A percentile compares a stretch with the other conserved stretches of the same genome.
These are phyloP conservation scores for zebrafish (Danio rerio) DNA, from an alignment of 2,113 vertebrate genomes.

Conservation along the genomic window DNA sequence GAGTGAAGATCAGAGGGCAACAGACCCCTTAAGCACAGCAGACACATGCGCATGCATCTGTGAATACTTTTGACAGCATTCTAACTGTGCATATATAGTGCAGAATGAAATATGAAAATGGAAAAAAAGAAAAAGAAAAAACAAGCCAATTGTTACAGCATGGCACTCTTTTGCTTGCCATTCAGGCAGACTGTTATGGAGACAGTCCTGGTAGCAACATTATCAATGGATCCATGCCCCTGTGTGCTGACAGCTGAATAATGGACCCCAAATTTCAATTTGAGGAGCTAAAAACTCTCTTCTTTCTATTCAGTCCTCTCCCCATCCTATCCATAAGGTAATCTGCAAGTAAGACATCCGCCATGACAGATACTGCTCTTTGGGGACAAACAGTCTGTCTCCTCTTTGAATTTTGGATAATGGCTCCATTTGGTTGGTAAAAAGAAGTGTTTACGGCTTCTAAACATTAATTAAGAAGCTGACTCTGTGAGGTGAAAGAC, in stretches of 20 bases:
- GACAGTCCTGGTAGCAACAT: neutral
- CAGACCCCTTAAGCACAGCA: conserved; percentile 37
- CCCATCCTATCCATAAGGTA: neutral
- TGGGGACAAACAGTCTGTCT: conserved; percentile 33
- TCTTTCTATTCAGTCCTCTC: conserved; percentile 10
- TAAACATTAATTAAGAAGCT: conserved; percentile 34
- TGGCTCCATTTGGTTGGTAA: conserved; percentile 41
- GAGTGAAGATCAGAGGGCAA: conserved; percentile 44
- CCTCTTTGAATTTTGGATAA: conserved; percentile 33
- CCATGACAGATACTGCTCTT: conserved; percentile 27
- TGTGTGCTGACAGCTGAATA: conserved; percentile 26
- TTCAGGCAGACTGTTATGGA: neutral
- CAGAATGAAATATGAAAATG: neutral
- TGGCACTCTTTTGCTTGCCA: neutral
- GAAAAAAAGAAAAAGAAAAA: conserved; percentile 10
- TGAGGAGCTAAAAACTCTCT: conserved; percentile 29
- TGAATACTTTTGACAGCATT: conserved; percentile 25
- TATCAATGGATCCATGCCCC: conserved; percentile 18
- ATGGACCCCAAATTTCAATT: conserved; percentile 28
- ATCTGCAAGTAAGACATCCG: conserved; percentile 41
- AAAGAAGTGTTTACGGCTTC: conserved; percentile 26
- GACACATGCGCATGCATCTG: conserved; percentile 4
- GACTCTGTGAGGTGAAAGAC: conserved; percentile 18
- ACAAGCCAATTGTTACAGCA: conserved; percentile 4
- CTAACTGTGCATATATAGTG: neutral